Evolutionary conservation across 2,888 invertebrate genomes (phyloP), one percentile per base, ranked within the genome.

Genomic region (Drosophila meridiana): DNA sequence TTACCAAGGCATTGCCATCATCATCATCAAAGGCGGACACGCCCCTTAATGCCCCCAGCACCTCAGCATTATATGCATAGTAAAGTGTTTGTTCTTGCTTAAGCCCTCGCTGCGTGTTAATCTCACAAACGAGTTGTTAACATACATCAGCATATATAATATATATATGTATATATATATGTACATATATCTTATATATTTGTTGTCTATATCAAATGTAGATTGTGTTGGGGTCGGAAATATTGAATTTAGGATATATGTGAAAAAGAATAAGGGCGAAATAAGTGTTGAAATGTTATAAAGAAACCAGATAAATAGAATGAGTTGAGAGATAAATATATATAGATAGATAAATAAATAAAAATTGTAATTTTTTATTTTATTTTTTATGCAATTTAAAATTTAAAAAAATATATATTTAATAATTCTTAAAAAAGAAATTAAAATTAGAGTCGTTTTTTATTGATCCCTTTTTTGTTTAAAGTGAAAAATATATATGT

Each of bases 1-100:
- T 89, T 85, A 69, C 75, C 58, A 43, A 73, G 86, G 69, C 88
- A 87, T 68, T 73, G 72, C 78, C 81, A 76, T 71, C 34, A 42
- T 43, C 42, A 76, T 69, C 34, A 60, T 50, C 69, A 78, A 57
- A 75, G 50, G 34, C 57, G 64, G 13, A 7, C 47, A 36, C 36
- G 6, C 32, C 43, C 38, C 26, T 42, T 42, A n/a, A 20, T n/a
- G 42, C 11, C 30, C n/a, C 13, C 55, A 14, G 20, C 58, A 11
- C 30, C 38, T 43, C 20, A 9, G 2, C 43, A 57, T 34, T 36
- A 28, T 48, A 20, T 43, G 26, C 34, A 38, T 52, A n/a, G 45
- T n/a, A 42, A 43, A 56, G 42, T 55, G 59, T 69, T 53, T 67
- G 47, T 42, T 57, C 45, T 55, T 32, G 43, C n/a, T 38, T 45